phyloP scores from a whole-genome alignment of 2,797 vertebrate genomes.

The Helarctos malayanus region DNA sequence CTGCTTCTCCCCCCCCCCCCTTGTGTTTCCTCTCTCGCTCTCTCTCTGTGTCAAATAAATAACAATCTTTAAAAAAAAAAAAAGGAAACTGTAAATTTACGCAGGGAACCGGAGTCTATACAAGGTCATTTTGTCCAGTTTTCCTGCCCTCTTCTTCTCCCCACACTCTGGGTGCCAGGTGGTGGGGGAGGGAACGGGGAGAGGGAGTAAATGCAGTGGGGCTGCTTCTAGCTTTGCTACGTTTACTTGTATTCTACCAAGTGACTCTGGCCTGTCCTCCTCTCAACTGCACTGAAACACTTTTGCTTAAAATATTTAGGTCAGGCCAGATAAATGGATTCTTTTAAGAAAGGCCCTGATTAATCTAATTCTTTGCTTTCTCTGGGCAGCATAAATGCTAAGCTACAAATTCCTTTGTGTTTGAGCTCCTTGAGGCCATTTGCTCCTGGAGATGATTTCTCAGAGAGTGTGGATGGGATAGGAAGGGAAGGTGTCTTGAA shows the following conservation, averaged over 20 bases:
- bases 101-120: neutral
- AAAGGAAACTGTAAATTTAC: slow-evolving; percentile 51
- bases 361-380: slow-evolving; percentile 80
- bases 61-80: no score
- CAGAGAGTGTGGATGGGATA: neutral
- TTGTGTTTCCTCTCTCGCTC: no score
- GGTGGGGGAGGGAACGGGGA: neutral
- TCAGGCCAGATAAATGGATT: slow-evolving; percentile 78
- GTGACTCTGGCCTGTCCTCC: neutral
- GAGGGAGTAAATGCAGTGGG: no score
- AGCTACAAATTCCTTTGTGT: slow-evolving; percentile 80
- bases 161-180: neutral
- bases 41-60: no score
- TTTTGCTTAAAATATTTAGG: slow-evolving; percentile 81
- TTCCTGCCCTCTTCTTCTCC: neutral
- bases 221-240: neutral
- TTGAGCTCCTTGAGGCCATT: slow-evolving; percentile 53
- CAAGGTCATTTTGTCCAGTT: neutral
- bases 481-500: neutral
- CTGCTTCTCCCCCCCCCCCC: no score
- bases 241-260: neutral
- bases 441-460: slow-evolving; percentile 52
- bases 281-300: neutral
- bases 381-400: slow-evolving; percentile 63
- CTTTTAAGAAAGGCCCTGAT: slow-evolving; percentile 73